These are phyloP conservation scores for Nymphalis polychloros DNA, from an alignment of 2,888 invertebrate species.

Conservation along the genomic window DNA sequence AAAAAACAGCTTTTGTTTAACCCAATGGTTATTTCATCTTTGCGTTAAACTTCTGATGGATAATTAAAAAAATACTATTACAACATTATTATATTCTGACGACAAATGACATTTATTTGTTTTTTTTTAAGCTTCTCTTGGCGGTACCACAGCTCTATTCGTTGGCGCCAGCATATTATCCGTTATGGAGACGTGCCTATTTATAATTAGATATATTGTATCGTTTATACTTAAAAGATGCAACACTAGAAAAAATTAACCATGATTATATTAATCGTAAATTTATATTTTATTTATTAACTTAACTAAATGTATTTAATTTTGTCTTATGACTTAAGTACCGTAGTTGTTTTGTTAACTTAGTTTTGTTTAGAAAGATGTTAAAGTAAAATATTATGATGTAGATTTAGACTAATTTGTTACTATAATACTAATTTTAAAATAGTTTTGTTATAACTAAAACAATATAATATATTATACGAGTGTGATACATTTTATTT, in stretches of 20 bases:
- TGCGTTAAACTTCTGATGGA: background rate
- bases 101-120: conserved; percentile 5
- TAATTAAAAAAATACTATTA: background rate
- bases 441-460: no score
- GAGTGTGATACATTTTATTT: no score
- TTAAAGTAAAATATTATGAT: no score
- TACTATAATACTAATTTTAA: no score
- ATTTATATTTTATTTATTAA: no score
- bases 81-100: background rate
- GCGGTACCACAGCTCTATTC: conserved; percentile 75
- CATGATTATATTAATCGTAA: no score
- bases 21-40: background rate
- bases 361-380: no score
- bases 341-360: no score
- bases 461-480: no score
- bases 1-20: background rate
- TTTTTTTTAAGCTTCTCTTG: conserved; percentile 64
- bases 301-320: no score
- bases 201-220: conserved; percentile 56
- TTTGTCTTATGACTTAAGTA: no score
- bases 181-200: conserved; percentile 66
- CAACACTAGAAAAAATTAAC: background rate
- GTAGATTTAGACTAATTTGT: no score
- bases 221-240: conserved; percentile 25
- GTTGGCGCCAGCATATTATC: conserved; percentile 76